Percentiles rank a stretch among this genome's conserved stretches.
Evolutionary conservation across 2,113 vertebrate genomes (phyloP).

Genomic region (Oophaga pumilio): DNA sequence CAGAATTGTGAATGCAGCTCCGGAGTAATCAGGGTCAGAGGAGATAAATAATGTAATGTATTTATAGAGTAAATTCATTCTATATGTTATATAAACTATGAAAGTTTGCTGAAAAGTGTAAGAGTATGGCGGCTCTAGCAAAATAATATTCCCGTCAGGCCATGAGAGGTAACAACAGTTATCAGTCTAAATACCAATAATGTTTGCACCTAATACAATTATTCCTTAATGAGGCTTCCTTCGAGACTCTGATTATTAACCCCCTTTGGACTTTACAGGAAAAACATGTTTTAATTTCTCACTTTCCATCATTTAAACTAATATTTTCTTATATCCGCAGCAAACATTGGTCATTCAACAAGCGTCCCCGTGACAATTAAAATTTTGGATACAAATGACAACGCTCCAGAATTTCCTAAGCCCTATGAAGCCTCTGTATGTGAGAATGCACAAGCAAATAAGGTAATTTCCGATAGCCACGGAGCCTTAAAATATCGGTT

Average conservation of each 20-base stretch:
- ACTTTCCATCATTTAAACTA: neutral
- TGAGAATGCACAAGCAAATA: conserved; percentile 83
- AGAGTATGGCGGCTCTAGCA: neutral
- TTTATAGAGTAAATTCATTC: neutral
- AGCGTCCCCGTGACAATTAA: conserved; percentile 92
- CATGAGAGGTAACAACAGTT: neutral
- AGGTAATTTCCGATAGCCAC: conserved; percentile 70
- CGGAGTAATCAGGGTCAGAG: no score
- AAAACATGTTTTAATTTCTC: neutral
- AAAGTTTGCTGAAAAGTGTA: neutral
- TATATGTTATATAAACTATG: neutral
- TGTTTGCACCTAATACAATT: neutral
- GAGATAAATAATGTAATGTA: neutral
- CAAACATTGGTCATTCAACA: conserved; percentile 88
- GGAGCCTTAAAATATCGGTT: no score
- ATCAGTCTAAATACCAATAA: neutral
- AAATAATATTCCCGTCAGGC: neutral
- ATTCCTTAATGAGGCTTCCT: neutral
- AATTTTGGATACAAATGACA: conserved; percentile 90
- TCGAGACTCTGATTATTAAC: neutral
- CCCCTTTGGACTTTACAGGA: neutral
- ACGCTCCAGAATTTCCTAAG: conserved; percentile 86
- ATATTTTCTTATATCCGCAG: conserved; percentile 65
- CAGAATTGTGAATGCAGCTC: no score
- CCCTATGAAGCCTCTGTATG: conserved; percentile 90